These are phyloP conservation scores for Loriculus beryllinus DNA, from an alignment of 2,797 vertebrate species.

Conservation along the genomic window DNA sequence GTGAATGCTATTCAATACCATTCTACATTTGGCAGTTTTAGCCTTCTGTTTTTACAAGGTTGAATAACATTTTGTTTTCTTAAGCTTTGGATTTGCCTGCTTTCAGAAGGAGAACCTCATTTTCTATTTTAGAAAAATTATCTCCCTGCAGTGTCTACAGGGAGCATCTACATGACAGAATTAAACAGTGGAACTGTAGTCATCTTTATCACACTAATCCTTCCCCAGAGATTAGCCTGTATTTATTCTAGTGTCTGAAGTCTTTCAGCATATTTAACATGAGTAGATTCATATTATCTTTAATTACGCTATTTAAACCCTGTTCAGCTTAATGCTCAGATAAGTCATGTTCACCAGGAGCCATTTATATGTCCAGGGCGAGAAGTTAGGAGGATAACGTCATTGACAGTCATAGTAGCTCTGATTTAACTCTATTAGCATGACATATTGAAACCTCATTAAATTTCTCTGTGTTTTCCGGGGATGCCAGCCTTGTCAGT, in stretches of 20 bases:
- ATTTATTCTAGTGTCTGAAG: conserved; percentile 54
- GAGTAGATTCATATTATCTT: conserved; percentile 49
- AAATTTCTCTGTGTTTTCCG: neutral
- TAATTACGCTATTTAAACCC: conserved; percentile 54
- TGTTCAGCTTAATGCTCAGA: conserved; percentile 15
- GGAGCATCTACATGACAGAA: conserved; percentile 49
- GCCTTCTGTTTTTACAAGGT: conserved; percentile 27
- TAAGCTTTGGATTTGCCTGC: conserved; percentile 55
- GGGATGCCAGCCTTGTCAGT: conserved; percentile 9
- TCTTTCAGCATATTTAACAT: conserved; percentile 52
- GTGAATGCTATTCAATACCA: conserved; percentile 39
- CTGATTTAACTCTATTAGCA: conserved; percentile 15
- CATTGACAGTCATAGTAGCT: conserved; percentile 3
- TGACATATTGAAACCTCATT: conserved; percentile 48
- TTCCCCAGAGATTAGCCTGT: conserved; percentile 45
- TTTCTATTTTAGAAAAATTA: conserved; percentile 61
- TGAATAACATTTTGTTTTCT: conserved; percentile 49
- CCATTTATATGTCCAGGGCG: conserved; percentile 18
- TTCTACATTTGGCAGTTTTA: conserved; percentile 41
- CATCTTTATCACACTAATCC: conserved; percentile 54
- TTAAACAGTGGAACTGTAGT: conserved; percentile 35
- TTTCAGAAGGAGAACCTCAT: conserved; percentile 33
- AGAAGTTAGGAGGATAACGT: conserved; percentile 32
- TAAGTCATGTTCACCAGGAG: conserved; percentile 31
- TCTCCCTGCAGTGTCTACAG: conserved; percentile 24